These are phyloP conservation scores for Dendrolimus houi DNA, from an alignment of 2,888 invertebrate species.

Conservation along the genomic window DNA sequence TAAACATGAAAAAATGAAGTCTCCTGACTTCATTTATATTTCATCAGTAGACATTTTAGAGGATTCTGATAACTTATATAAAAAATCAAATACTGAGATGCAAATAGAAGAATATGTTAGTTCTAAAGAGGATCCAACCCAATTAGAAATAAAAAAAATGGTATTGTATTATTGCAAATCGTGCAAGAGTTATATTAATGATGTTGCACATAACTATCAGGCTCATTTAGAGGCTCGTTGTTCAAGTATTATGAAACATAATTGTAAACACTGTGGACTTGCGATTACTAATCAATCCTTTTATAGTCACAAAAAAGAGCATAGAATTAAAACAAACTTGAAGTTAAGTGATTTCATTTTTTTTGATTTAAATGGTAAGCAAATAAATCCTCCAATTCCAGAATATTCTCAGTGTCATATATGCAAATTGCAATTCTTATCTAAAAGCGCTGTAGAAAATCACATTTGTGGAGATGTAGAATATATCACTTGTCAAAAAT, in stretches of 20 bases:
- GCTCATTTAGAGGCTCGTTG: constrained; percentile 31
- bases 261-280: constrained; percentile 47
- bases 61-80: too few species aligned
- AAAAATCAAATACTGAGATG: too few species aligned
- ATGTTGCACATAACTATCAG: constrained; percentile 14
- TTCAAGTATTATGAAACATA: constrained; percentile 20
- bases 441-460: constrained; percentile 20
- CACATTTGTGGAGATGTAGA: constrained; percentile 36
- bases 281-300: constrained; percentile 28
- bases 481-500: constrained; percentile 35
- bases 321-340: constrained; percentile 24
- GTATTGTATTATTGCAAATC: constrained; percentile 9
- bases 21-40: constrained; percentile 25
- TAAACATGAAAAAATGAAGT: constrained; percentile 12
- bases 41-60: constrained; percentile 4
- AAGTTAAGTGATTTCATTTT: constrained; percentile 42
- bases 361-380: constrained; percentile 34
- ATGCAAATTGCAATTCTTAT: constrained; percentile 20
- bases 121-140: too few species aligned
- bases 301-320: constrained; percentile 29
- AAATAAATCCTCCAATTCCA: too few species aligned
- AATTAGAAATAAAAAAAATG: constrained; percentile 6
- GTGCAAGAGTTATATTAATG: constrained; percentile 40
- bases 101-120: too few species aligned
- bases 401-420: too few species aligned